Evolutionary conservation across 2,888 invertebrate genomes (phyloP).

Genomic region (Hirtodrosophila alboralis): DNA sequence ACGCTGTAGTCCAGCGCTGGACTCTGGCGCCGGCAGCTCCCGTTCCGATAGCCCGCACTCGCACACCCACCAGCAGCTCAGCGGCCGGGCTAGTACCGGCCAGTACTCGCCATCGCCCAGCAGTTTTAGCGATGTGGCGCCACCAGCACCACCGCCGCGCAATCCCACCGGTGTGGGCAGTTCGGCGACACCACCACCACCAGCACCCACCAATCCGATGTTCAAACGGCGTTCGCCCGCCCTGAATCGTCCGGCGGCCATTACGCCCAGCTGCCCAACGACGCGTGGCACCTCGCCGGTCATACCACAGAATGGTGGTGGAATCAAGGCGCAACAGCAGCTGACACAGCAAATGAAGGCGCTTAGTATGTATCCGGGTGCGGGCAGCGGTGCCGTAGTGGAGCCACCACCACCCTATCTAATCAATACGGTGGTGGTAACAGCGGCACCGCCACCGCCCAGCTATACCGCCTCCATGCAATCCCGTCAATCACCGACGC

Average conservation of each 20-base stretch:
- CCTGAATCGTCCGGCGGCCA: slow-evolving; percentile 86
- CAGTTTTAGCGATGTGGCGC: slow-evolving; percentile 87
- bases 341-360: slow-evolving; percentile 95
- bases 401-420: slow-evolving; percentile 90
- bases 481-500: slow-evolving; percentile 93
- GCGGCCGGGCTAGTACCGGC: slow-evolving; percentile 84
- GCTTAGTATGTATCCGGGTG: slow-evolving; percentile 89
- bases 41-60: slow-evolving; percentile 95
- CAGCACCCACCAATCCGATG: slow-evolving; percentile 88
- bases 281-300: slow-evolving; percentile 86
- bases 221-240: slow-evolving; percentile 91
- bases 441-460: slow-evolving; percentile 86
- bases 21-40: slow-evolving; percentile 94
- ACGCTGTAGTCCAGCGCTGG: slow-evolving; percentile 93
- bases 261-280: slow-evolving; percentile 88
- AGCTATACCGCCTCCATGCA: slow-evolving; percentile 94
- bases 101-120: slow-evolving; percentile 86
- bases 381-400: slow-evolving; percentile 87
- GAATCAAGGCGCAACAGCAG: slow-evolving; percentile 94
- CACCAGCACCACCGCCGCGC: slow-evolving; percentile 89
- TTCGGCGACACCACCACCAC: slow-evolving; percentile 86
- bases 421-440: slow-evolving; percentile 84
- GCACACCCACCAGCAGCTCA: slow-evolving; percentile 89
- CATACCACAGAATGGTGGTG: slow-evolving; percentile 78
- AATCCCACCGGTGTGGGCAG: slow-evolving; percentile 86